These are phyloP conservation scores for Sitodiplosis mosellana DNA, from an alignment of 1,140 invertebrate genomes.

Conservation along the genomic window DNA sequence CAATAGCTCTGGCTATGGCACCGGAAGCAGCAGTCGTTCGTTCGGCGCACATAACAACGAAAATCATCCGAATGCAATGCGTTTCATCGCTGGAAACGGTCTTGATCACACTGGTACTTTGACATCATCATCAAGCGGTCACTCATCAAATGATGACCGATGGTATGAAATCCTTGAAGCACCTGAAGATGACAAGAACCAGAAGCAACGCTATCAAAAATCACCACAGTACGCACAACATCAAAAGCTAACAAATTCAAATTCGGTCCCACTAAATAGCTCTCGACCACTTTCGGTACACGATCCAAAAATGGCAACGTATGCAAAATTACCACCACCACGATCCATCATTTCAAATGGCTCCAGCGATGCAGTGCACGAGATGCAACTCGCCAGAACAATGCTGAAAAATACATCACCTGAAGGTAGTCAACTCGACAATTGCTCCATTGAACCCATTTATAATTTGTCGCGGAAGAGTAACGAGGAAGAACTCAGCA, in stretches of 20 bases:
- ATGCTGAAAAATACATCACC: slow-evolving; percentile 25
- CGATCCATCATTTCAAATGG: slow-evolving; percentile 5
- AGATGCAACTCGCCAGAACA: slow-evolving; percentile 7
- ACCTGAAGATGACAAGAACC: slow-evolving; percentile 1
- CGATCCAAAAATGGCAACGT: slow-evolving; percentile 16
- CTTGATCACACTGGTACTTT: slow-evolving; percentile 19
- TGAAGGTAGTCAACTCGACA: slow-evolving; percentile 34
- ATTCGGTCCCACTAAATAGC: slow-evolving; percentile 16
- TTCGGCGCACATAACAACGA: slow-evolving; percentile 5
- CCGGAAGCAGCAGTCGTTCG: slow-evolving; percentile 44
- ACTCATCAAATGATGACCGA: slow-evolving; percentile 41
- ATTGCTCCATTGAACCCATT: slow-evolving; percentile 21
- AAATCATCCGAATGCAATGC: not conserved
- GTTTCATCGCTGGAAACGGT: slow-evolving; percentile 15
- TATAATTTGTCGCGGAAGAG: slow-evolving; percentile 1
- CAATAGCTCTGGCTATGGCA: slow-evolving; percentile 69
- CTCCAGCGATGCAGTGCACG: not conserved
- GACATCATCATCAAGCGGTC: slow-evolving; percentile 43
- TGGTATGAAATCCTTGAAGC: slow-evolving; percentile 29
- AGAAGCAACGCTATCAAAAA: slow-evolving; percentile 10
- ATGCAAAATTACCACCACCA: slow-evolving; percentile 6
- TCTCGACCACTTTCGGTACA: slow-evolving; percentile 27
- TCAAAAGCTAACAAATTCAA: slow-evolving; percentile 1
- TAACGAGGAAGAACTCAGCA: not conserved
- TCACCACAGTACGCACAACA: slow-evolving; percentile 8